Conservation (phyloP, 2,797 vertebrate genomes). For the Enteromius fasciolatus region DNA sequence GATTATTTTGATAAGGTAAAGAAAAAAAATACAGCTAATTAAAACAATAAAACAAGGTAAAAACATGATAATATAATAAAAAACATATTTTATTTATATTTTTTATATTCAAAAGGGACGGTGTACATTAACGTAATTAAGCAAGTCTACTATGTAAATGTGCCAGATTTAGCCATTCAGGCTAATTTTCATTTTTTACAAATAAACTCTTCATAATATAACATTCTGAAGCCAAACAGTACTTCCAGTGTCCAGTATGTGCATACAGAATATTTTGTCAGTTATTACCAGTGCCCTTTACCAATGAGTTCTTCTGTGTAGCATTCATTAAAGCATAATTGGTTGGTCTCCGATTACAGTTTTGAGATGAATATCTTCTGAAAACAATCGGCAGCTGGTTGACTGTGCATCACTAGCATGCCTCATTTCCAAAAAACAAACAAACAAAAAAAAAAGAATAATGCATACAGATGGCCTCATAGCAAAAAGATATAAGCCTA, state of each 20-base stretch:
- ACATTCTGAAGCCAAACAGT: background rate
- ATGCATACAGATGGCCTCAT: background rate
- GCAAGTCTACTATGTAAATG: too few relatives aligned
- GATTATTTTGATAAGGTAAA: too few relatives aligned
- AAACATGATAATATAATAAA: too few relatives aligned
- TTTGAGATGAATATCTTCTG: slow-evolving; percentile 6
- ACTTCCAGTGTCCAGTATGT: background rate
- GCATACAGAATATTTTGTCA: background rate
- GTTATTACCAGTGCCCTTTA: background rate
- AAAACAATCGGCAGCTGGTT: background rate
- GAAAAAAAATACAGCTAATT: too few relatives aligned
- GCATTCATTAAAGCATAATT: background rate
- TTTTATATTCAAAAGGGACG: too few relatives aligned
- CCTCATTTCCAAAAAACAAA: background rate
- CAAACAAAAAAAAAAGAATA: background rate
- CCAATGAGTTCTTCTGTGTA: background rate
- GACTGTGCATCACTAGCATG: background rate
- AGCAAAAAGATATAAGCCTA: background rate
- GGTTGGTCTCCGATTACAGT: background rate
- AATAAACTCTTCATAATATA: too few relatives aligned
- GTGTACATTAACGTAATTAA: too few relatives aligned
- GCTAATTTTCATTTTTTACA: too few relatives aligned
- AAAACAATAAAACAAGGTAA: too few relatives aligned
- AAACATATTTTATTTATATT: too few relatives aligned
- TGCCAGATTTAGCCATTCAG: too few relatives aligned